Percentiles rank a stretch among this genome's conserved stretches.
Evolutionary conservation across 2,797 vertebrate genomes (phyloP).

Genomic region (Triplophysa bombifrons): DNA sequence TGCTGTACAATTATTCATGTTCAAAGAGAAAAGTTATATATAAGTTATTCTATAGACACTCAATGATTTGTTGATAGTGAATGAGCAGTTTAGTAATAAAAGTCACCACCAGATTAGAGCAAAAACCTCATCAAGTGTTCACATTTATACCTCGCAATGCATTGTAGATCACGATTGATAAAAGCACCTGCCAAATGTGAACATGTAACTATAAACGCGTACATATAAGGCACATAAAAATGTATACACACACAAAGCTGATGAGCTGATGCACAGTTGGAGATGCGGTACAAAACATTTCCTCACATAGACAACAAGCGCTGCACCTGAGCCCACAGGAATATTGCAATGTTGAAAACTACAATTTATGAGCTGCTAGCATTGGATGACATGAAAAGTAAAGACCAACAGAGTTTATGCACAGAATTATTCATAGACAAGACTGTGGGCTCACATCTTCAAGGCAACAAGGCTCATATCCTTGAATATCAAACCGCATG

Average conservation of each 20-base stretch:
- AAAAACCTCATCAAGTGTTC: no score
- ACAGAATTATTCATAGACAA: constrained; percentile 17
- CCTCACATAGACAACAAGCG: not conserved
- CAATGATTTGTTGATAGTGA: no score
- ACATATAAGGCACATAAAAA: not conserved
- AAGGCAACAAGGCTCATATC: constrained; percentile 6
- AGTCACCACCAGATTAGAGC: no score
- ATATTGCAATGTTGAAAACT: not conserved
- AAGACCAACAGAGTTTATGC: not conserved
- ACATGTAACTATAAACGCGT: not conserved
- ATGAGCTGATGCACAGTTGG: constrained; percentile 16
- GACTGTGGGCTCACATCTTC: constrained; percentile 7
- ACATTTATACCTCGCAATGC: no score
- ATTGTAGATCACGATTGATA: no score
- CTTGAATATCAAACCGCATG: constrained; percentile 21
- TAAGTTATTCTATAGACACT: no score
- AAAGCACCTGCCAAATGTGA: no score
- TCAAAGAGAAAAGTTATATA: no score
- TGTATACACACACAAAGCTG: constrained; percentile 1
- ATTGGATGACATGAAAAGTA: constrained; percentile 10
- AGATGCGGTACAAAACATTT: not conserved
- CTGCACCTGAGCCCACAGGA: constrained; percentile 25
- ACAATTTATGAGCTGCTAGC: constrained; percentile 21
- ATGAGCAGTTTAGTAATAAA: no score
- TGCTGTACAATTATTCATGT: no score